These are phyloP conservation scores for Monopis laevigella DNA, from an alignment of 2,888 invertebrate species.

Conservation along the genomic window DNA sequence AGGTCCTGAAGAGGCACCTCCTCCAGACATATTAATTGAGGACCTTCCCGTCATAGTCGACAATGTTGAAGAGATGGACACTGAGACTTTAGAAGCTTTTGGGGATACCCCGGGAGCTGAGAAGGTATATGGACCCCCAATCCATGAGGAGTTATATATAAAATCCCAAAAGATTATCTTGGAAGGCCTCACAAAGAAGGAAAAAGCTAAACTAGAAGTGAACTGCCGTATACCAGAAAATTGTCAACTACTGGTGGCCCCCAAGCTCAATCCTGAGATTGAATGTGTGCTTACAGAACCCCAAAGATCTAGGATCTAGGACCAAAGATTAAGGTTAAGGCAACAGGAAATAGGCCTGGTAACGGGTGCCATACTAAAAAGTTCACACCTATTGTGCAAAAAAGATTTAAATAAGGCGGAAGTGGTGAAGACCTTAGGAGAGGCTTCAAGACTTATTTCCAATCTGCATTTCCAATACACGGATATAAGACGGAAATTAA, in stretches of 20 bases:
- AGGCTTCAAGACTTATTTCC: neutral
- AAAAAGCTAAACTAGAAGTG: neutral
- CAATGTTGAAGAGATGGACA: too few species aligned
- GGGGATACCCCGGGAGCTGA: neutral
- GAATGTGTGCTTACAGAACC: neutral
- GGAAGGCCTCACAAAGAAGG: neutral
- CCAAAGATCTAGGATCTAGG: neutral
- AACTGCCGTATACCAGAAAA: conserved; percentile 1
- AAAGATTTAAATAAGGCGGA: neutral
- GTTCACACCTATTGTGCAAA: neutral
- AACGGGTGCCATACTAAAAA: conserved; percentile 4
- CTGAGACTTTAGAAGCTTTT: neutral
- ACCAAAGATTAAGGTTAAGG: neutral
- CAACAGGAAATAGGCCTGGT: neutral
- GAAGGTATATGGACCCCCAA: neutral
- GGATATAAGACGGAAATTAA: neutral
- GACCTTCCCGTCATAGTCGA: too few species aligned
- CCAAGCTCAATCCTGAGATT: conserved; percentile 2
- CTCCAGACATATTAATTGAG: too few species aligned
- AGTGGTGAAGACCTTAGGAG: neutral
- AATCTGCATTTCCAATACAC: conserved; percentile 4
- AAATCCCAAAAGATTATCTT: neutral
- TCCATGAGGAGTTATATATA: neutral
- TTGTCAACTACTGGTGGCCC: neutral
- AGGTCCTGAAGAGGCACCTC: too few species aligned